Evolutionary conservation across 2,797 vertebrate genomes (phyloP).

Genomic region (Loris lydekkerianus): DNA sequence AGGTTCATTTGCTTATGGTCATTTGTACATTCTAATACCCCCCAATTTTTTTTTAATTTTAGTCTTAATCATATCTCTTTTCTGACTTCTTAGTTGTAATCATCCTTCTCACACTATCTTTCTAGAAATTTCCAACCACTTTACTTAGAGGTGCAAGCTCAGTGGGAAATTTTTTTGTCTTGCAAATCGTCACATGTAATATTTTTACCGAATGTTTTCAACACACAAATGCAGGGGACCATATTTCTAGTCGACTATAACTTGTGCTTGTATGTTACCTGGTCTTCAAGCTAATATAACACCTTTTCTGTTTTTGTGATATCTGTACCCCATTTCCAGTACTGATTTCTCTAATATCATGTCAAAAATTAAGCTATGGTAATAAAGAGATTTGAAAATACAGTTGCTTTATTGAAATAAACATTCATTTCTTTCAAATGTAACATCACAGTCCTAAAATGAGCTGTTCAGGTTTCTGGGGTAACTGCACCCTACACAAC

Average conservation of each 20-base stretch:
- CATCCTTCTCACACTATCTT: background rate
- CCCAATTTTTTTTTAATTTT: background rate
- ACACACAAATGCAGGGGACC: background rate
- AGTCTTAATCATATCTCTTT: background rate
- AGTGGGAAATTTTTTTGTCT: background rate
- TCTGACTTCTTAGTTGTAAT: background rate
- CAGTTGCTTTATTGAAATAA: background rate
- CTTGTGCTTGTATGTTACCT: background rate
- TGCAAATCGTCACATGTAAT: background rate
- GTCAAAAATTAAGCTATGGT: background rate
- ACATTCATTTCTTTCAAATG: background rate
- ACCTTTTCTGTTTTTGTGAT: background rate
- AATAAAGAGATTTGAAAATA: background rate
- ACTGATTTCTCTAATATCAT: background rate
- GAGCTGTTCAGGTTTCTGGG: background rate
- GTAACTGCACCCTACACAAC: background rate
- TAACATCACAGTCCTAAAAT: background rate
- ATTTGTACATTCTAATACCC: background rate
- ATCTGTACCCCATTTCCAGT: background rate
- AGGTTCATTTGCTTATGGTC: background rate
- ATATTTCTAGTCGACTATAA: background rate
- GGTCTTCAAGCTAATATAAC: background rate
- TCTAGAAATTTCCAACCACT: constrained; percentile 37
- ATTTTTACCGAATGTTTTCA: background rate
- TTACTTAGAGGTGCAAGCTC: background rate